phyloP scores from a whole-genome alignment of 2,888 invertebrate species.

The Altica lythri region DNA sequence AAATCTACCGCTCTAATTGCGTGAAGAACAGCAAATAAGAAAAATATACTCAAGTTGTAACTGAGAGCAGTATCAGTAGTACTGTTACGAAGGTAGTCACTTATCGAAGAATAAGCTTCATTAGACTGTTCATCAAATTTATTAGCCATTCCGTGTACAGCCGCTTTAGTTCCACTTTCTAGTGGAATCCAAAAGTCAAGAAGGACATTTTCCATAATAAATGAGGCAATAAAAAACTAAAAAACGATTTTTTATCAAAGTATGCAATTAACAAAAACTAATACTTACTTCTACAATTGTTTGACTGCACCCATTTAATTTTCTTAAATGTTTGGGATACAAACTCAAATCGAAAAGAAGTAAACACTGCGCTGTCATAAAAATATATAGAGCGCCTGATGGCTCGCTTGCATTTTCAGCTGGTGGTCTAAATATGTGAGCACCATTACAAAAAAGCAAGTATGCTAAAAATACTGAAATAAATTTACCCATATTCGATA shows the following conservation, averaged over 20 bases:
- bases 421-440: slow-evolving; percentile 47
- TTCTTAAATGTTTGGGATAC: slow-evolving; percentile 47
- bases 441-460: slow-evolving; percentile 44
- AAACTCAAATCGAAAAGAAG: slow-evolving; percentile 47
- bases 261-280: not conserved
- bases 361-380: slow-evolving; percentile 46
- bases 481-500: slow-evolving; percentile 47
- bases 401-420: slow-evolving; percentile 41
- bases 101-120: too few relatives aligned
- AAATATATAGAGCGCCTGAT: slow-evolving; percentile 45
- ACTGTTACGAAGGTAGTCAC: too few relatives aligned
- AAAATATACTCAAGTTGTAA: slow-evolving; percentile 46
- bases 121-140: too few relatives aligned
- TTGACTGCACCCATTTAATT: slow-evolving; percentile 41
- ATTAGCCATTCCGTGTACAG: too few relatives aligned
- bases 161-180: slow-evolving; percentile 41
- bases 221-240: slow-evolving; percentile 47
- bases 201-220: slow-evolving; percentile 50
- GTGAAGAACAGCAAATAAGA: slow-evolving; percentile 43
- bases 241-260: slow-evolving; percentile 26
- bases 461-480: slow-evolving; percentile 47
- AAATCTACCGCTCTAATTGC: slow-evolving; percentile 44
- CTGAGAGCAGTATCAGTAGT: slow-evolving; percentile 42
- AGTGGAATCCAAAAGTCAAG: slow-evolving; percentile 54
- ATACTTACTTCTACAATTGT: slow-evolving; percentile 44